Base-by-base conservation (phyloP, 2,113 vertebrate species). In the Hystrix cristata region DNA sequence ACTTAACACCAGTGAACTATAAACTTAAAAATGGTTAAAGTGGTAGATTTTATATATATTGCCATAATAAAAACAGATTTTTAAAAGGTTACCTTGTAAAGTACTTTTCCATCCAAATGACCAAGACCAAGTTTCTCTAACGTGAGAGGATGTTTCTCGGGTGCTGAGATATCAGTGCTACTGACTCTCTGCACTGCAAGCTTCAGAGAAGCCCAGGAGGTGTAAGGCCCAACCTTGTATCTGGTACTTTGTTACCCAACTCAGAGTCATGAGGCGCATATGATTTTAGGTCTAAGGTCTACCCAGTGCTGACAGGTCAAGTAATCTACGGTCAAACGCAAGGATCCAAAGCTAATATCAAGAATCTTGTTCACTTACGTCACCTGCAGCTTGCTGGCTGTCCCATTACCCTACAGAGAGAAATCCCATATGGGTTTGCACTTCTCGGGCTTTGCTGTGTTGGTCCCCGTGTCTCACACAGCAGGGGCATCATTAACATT, bases 321-420 rank as follows among this genome's bases (percentile, higher is more conserved):
- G 43, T 76, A 87, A 81, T 71, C 71, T 81, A 27, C 46, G 53
- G 74, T 79, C 43, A n/a, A 79, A 88, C 64, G 67, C 90, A 51
- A 85, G 95, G 81, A 88, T n/a, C 87, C 72, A 84, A 18, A 53
- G 57, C 51, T 83, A 16, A 25, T 65, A 27, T 62, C 62, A 53
- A 53, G 92, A 83, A 67, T 67, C 85, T 80, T 78, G 31, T 11
- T 83, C 65, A n/a, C 53, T 46, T 31, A 29, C 2, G 10, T 87
- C 92, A 78, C 94, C 95, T 78, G 88, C n/a, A 92, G 53, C 72
- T 53, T 31, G 25, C 27, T 69, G 72, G 82, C 57, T 48, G 16
- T 85, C 59, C 46, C 57, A 7, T 19, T n/a, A 81, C 27, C 64
- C 93, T 53, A 34, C 1, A 43, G 29, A 93, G 80, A 64, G 38